These are phyloP conservation scores for Didymodactylos carnosus DNA, from an alignment of 2,888 invertebrate genomes.

Conservation along the genomic window DNA sequence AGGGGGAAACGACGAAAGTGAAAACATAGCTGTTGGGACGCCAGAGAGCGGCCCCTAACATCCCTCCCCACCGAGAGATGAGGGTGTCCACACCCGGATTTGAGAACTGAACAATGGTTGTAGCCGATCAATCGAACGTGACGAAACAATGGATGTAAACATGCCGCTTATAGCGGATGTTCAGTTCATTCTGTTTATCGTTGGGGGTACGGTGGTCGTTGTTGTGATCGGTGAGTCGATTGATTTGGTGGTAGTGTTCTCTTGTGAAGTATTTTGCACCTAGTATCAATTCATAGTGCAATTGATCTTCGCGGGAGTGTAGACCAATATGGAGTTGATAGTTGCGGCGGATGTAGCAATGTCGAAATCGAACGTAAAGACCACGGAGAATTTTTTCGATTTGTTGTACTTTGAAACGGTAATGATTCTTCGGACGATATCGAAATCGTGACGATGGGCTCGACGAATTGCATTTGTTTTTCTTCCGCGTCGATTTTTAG, in stretches of 20 bases:
- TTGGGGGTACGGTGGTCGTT: not conserved
- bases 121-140: too few species aligned
- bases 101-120: not conserved
- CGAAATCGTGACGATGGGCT: not conserved
- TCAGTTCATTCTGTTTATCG: not conserved
- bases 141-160: not conserved
- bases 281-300: not conserved
- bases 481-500: not conserved
- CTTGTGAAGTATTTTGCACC: not conserved
- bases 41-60: not conserved
- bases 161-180: not conserved
- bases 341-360: not conserved
- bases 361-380: not conserved
- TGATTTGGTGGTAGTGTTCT: too few species aligned
- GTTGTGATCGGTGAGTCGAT: not conserved
- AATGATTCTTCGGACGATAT: not conserved
- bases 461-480: not conserved
- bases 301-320: not conserved
- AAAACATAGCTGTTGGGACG: too few species aligned
- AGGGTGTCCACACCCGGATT: not conserved
- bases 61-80: not conserved
- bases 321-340: not conserved
- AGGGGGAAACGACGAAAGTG: too few species aligned
- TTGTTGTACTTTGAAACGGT: too few species aligned
- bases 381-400: not conserved